A percentile compares a stretch with the other conserved stretches of the same genome.
Conservation (phyloP, 2,797 vertebrate genomes). For the Philypnodon macrostomus region DNA sequence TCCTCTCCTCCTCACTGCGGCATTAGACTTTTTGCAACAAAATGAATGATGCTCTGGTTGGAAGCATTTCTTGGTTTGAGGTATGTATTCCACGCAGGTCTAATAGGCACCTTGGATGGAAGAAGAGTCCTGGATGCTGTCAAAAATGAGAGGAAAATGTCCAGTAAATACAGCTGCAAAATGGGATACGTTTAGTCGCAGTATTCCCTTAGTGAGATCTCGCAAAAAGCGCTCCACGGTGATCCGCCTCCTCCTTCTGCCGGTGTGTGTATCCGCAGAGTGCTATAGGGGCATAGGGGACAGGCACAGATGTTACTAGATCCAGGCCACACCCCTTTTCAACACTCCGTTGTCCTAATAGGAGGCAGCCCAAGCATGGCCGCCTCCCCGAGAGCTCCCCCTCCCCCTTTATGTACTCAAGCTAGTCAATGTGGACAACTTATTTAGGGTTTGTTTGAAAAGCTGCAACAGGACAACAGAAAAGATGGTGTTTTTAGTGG, state of each 20-base stretch:
- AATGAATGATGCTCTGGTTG: slow-evolving; percentile 23
- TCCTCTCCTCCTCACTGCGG: slow-evolving; percentile 65
- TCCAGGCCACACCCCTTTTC: slow-evolving; percentile 75
- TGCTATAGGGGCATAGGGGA: slow-evolving; percentile 62
- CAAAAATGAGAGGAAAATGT: slow-evolving; percentile 41
- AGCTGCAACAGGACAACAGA: slow-evolving; percentile 46
- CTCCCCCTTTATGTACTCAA: neutral
- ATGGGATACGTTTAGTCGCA: slow-evolving; percentile 21
- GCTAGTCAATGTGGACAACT: slow-evolving; percentile 43
- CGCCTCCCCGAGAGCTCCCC: slow-evolving; percentile 56
- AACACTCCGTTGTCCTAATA: slow-evolving; percentile 73
- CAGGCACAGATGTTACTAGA: slow-evolving; percentile 77
- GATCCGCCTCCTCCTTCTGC: slow-evolving; percentile 53
- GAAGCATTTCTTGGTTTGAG: slow-evolving; percentile 49
- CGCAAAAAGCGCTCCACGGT: slow-evolving; percentile 45
- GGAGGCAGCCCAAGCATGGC: slow-evolving; percentile 59
- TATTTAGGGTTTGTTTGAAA: slow-evolving; percentile 60
- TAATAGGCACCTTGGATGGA: slow-evolving; percentile 35
- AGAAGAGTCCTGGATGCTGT: slow-evolving; percentile 33
- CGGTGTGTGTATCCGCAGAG: slow-evolving; percentile 64
- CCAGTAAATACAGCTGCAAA: slow-evolving; percentile 3
- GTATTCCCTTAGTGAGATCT: slow-evolving; percentile 31
- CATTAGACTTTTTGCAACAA: slow-evolving; percentile 56
- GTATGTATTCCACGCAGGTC: slow-evolving; percentile 55
- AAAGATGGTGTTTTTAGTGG: slow-evolving; percentile 35